Evolutionary conservation across 2,113 vertebrate genomes (phyloP).

Genomic region (Zapornia atra): DNA sequence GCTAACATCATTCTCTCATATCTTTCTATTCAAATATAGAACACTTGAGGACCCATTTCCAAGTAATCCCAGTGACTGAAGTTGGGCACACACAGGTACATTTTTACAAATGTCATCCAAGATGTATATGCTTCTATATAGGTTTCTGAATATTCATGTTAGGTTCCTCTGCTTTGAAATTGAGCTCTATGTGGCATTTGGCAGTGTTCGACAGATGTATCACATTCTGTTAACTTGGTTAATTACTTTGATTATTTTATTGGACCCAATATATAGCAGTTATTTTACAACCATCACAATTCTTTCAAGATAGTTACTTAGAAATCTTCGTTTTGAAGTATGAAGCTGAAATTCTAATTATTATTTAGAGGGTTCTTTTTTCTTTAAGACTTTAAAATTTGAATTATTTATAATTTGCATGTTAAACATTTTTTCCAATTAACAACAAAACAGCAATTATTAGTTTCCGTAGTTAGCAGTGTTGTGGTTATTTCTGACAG

Average conservation of each 20-base stretch:
- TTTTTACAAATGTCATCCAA: not conserved
- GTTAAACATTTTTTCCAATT: not conserved
- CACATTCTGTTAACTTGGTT: not conserved
- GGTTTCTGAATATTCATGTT: not conserved
- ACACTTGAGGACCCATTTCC: not conserved
- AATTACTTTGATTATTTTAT: not conserved
- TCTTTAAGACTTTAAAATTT: not conserved
- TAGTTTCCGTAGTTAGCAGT: not conserved
- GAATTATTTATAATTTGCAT: not conserved
- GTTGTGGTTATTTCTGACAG: not conserved
- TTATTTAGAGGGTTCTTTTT: not conserved
- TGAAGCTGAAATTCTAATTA: not conserved
- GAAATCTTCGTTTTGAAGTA: not conserved
- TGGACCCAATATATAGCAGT: not conserved
- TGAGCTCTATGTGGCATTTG: not conserved
- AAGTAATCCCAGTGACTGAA: not conserved
- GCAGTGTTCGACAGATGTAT: not conserved
- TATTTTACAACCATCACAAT: not conserved
- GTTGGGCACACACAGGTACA: not conserved
- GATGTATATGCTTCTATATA: fast-evolving
- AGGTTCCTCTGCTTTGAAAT: not conserved
- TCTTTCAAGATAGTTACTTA: not conserved
- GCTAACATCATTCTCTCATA: not conserved
- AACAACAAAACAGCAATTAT: not conserved
- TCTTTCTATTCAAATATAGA: not conserved